Conservation (phyloP, 2,797 vertebrate genomes). For the Catharus ustulatus region DNA sequence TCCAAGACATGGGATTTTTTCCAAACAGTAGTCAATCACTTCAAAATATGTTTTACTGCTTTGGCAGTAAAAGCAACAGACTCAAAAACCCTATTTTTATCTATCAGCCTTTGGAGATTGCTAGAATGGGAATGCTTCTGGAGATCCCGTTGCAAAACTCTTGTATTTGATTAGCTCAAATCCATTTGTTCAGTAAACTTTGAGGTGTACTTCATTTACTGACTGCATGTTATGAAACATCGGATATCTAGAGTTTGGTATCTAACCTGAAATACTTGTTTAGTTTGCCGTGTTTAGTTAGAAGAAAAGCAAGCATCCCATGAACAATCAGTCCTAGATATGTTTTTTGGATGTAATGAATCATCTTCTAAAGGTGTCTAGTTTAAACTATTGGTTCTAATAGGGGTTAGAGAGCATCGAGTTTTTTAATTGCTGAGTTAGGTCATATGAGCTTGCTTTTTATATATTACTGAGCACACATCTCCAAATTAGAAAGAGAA, state of each 20-base stretch:
- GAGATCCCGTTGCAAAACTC: background rate
- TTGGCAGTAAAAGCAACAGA: background rate
- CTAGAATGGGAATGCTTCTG: background rate
- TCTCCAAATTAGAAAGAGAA: background rate
- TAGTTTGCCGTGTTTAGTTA: background rate
- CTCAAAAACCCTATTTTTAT: conserved; percentile 7
- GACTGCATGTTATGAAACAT: background rate
- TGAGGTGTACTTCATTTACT: background rate
- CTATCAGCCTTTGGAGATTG: background rate
- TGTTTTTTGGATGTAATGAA: background rate
- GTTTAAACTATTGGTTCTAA: background rate
- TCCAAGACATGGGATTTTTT: background rate
- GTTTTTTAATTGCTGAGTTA: background rate
- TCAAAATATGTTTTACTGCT: background rate
- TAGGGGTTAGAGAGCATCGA: background rate
- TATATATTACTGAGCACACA: background rate
- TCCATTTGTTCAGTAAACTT: background rate
- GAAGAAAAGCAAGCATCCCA: background rate
- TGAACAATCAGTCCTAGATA: background rate
- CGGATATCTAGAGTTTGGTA: background rate
- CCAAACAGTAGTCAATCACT: background rate
- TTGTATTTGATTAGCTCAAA: background rate
- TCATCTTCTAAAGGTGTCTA: background rate
- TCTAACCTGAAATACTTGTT: background rate
- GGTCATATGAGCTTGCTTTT: background rate